Base-by-base conservation (phyloP, 2,113 vertebrate genomes). In the Argyrosomus japonicus region DNA sequence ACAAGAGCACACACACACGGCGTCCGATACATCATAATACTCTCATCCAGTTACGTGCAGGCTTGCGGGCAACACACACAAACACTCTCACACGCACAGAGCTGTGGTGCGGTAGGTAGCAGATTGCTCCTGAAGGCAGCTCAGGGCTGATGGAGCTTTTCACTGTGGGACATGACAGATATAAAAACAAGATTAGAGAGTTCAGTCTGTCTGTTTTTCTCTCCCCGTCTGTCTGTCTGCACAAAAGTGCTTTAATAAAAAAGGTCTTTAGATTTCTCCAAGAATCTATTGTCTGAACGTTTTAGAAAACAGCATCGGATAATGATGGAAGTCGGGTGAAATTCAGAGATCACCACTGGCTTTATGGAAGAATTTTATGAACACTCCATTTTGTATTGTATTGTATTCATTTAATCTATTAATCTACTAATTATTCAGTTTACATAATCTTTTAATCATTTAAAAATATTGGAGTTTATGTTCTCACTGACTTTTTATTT, bases 61-160 rank as follows among this genome's bases (percentile, higher is more conserved):
- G 40, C 78, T 78, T 23, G 21, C 18, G 9, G 48, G 56, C 82
- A 58, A 57, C 27, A 51, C 12, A 32, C 68, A 32, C 27, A 21
- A 48, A 25, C 57, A 64, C 64, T 50, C 56, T 69, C 54, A 43
- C 47, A 25, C 17, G 64, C 48, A 51, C 56, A 69, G 0, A 67
- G 48, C 23, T 53, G 67, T 63, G 65, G 54, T 68, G 76, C 25
- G 7, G 80, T 75, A 74, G 61, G 74, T 53, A 68, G 83, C 71
- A 82, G 68, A 90, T 76, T 85, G 74, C 63, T 84, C 87, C 85
- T 90, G 80, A 77, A 89, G 85, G 78, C 89, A 78, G 85, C 83
- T 88, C 73, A 61, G 76, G 81, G 81, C 81, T 74, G 71, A 57
- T 76, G 53, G 63, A 81, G 68, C 64, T 73, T 72, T 78, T 82